phyloP scores from a whole-genome alignment of 2,797 vertebrate species.

The Pipistrellus kuhlii region DNA sequence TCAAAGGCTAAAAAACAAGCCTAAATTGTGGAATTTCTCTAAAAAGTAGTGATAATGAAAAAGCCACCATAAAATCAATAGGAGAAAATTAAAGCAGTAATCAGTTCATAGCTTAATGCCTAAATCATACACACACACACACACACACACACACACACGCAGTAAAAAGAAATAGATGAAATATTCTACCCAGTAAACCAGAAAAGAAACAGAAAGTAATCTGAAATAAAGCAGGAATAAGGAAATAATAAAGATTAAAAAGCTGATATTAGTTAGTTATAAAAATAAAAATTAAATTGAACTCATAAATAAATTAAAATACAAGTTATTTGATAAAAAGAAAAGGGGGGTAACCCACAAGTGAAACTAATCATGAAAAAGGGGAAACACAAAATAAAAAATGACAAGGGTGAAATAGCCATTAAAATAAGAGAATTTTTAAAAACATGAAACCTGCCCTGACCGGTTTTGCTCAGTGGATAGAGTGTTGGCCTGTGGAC shows the following conservation, averaged over 20 bases:
- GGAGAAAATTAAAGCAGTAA: neutral
- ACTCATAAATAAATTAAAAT: constrained; percentile 14
- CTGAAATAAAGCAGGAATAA: constrained; percentile 23
- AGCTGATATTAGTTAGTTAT: constrained; percentile 19
- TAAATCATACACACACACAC: neutral
- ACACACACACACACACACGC: neutral
- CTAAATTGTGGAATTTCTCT: neutral
- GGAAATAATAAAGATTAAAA: constrained; percentile 47
- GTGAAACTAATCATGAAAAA: neutral
- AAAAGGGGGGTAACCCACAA: neutral
- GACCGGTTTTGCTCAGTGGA: too few species aligned
- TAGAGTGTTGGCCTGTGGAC: too few species aligned
- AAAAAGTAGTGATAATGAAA: neutral
- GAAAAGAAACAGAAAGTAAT: neutral
- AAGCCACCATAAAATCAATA: neutral
- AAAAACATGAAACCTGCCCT: neutral
- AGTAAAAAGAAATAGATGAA: neutral
- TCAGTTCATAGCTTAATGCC: neutral
- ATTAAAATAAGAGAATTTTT: neutral
- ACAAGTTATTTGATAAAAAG: neutral
- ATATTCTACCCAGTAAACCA: neutral
- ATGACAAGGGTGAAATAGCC: neutral
- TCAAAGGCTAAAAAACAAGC: neutral
- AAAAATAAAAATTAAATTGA: neutral
- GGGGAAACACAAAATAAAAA: neutral